These are phyloP conservation scores for Cataglyphis altisquamis DNA, from an alignment of 2,888 invertebrate genomes.

Conservation along the genomic window DNA sequence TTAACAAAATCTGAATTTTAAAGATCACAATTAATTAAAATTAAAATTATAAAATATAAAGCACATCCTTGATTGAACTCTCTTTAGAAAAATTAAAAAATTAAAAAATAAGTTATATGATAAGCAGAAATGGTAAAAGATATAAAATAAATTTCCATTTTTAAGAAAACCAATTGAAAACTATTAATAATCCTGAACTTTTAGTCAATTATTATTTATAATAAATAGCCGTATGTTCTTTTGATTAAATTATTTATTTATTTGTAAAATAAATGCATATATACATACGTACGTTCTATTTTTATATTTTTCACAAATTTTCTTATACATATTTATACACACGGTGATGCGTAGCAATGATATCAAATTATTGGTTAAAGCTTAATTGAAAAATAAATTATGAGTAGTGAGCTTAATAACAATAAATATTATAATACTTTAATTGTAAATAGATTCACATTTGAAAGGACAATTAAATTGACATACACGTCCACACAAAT, in stretches of 20 bases:
- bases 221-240: neutral
- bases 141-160: neutral
- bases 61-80: too few relatives aligned
- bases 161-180: neutral
- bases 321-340: neutral
- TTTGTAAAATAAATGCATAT: neutral
- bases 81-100: too few relatives aligned
- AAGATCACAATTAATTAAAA: too few relatives aligned
- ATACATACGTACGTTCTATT: neutral
- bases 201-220: neutral
- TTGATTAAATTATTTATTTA: neutral
- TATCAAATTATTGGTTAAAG: neutral
- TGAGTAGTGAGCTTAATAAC: neutral
- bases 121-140: too few relatives aligned
- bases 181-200: neutral
- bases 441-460: neutral
- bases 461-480: neutral
- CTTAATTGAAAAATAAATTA: neutral
- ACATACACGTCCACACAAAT: conserved; percentile 3
- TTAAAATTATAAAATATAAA: too few relatives aligned
- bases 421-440: conserved; percentile 15
- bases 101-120: too few relatives aligned
- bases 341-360: neutral
- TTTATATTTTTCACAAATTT: neutral
- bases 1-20: too few relatives aligned